Evolutionary conservation across 2,888 invertebrate species (phyloP).

Genomic region (Oscheius myriophilus): DNA sequence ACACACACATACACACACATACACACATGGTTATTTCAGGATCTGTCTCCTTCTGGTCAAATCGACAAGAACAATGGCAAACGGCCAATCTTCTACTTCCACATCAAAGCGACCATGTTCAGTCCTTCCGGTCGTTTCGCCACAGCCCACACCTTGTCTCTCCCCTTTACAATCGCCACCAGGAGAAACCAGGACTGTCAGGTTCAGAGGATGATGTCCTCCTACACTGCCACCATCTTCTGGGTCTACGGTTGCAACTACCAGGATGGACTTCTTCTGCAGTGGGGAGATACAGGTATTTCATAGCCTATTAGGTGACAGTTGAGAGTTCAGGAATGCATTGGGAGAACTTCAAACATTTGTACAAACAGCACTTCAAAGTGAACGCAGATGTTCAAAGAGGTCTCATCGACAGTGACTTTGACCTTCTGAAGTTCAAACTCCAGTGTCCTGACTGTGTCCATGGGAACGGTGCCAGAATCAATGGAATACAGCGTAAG

Average conservation of each 20-base stretch:
- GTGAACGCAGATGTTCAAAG: constrained; percentile 66
- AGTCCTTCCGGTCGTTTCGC: constrained; percentile 64
- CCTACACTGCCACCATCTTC: constrained; percentile 69
- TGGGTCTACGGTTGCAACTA: constrained; percentile 67
- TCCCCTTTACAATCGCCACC: constrained; percentile 69
- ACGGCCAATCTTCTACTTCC: constrained; percentile 69
- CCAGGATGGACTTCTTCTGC: constrained; percentile 64
- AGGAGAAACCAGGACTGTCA: constrained; percentile 69
- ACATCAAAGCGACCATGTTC: constrained; percentile 66
- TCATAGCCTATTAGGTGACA: background rate
- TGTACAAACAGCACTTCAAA: constrained; percentile 66
- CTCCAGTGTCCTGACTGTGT: constrained; percentile 67
- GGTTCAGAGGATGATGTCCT: constrained; percentile 70
- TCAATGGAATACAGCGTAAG: constrained; percentile 58
- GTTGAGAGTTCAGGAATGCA: constrained; percentile 53
- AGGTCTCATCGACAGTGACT: constrained; percentile 62
- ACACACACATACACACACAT: too few relatives aligned
- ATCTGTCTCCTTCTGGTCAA: constrained; percentile 55
- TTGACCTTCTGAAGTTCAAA: constrained; percentile 66
- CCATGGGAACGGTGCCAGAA: constrained; percentile 46
- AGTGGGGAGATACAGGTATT: constrained; percentile 54
- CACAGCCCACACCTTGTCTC: constrained; percentile 67
- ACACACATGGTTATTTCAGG: too few relatives aligned
- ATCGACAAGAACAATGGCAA: constrained; percentile 61
- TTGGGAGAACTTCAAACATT: constrained; percentile 67